phyloP scores from a whole-genome alignment of 2,797 vertebrate species.

The Tenualosa thibaudeaui region DNA sequence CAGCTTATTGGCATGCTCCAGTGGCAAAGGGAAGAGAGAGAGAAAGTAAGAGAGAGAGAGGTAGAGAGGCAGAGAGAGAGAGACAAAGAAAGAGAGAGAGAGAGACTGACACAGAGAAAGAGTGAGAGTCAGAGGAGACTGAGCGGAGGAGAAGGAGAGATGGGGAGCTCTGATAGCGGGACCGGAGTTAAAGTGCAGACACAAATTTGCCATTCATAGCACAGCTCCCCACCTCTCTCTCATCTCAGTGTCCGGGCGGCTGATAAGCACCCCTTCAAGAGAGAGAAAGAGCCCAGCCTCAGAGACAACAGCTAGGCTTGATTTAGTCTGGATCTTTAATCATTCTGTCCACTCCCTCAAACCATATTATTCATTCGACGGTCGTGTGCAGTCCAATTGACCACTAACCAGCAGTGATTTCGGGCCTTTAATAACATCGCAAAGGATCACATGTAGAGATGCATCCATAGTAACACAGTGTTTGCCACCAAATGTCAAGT shows the following conservation, averaged over 20 bases:
- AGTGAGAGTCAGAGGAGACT: neutral
- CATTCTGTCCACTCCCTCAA: constrained; percentile 16
- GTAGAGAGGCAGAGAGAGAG: neutral
- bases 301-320: neutral
- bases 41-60: neutral
- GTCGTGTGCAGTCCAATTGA: constrained; percentile 49
- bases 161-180: neutral
- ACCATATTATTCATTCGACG: constrained; percentile 49
- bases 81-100: neutral
- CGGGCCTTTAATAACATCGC: constrained; percentile 59
- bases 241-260: constrained; percentile 32
- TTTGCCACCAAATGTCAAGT: constrained; percentile 33
- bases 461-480: constrained; percentile 18
- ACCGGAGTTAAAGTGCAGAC: neutral
- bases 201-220: neutral
- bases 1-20: constrained; percentile 1
- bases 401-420: constrained; percentile 63
- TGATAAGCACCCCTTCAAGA: constrained; percentile 55
- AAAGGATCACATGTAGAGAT: constrained; percentile 36
- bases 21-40: neutral
- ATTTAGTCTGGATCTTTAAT: constrained; percentile 13
- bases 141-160: neutral
- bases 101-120: neutral
- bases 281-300: constrained; percentile 26
- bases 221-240: neutral